Base-by-base conservation (phyloP, 2,113 vertebrate species). In the Drymodes brunneopygia region DNA sequence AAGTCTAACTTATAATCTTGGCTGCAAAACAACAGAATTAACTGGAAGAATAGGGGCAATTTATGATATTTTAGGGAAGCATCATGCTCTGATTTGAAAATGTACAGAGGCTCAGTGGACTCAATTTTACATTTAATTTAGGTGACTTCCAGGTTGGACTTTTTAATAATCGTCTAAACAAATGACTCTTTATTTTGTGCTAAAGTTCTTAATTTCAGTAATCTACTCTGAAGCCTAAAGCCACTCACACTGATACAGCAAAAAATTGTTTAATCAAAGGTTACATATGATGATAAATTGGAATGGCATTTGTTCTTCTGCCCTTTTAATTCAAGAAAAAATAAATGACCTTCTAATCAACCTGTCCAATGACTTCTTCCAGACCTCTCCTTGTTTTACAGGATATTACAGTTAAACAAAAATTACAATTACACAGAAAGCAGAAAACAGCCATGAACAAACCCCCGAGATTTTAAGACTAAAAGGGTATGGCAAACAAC, bases 41-140 rank as follows among this genome's bases (percentile, higher is more conserved):
- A 93, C 60, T 57, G 51, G 72, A 10, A 94, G 86, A 90, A 88
- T 81, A 90, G 33, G 88, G 54, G 45, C 56, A 95, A 96, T 91
- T 90, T 95, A 95, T 91, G 86, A 93, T 86, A 92, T 96, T 96
- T 96, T 86, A 96, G 86, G 58, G 36, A 89, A 95, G 74, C 42
- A 93, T n/a, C 60, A 80, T 50, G 56, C 45, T 79, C 67, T 81
- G 74, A 95, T 91, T 92, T 92, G 64, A 88, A 96, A 92, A 91
- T 40, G 71, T 21, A 91, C 57, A 91, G 35, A 90, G 65, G 70
- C 96, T 95, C 86, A 95, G 69, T 62, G 45, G 45, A 73, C 57
- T 71, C 24, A 13, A 90, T 80, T 95, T 90, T 91, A 67, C 10
- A 69, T 95, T 86, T 90, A 71, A 86, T 95, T 92, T 88, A 82